Base-by-base conservation (phyloP, 2,888 invertebrate species). In the Syrista parreyssii region DNA sequence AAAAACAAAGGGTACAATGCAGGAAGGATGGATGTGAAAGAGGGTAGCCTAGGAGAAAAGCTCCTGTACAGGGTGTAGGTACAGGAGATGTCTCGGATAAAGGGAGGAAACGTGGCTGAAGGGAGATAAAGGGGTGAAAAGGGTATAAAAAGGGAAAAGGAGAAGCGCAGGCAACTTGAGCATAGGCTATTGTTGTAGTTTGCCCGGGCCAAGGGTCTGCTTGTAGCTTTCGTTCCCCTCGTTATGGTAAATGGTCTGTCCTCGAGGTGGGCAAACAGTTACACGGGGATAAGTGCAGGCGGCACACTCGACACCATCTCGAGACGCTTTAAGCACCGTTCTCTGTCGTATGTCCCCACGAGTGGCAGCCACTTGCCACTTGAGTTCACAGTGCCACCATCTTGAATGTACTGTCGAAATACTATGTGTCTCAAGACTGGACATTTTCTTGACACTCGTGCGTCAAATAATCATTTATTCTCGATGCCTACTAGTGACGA, bases 231-330 rank as follows among this genome's bases (percentile, higher is more conserved):
- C 85, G 84, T 86, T 88, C 85, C 83, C 85, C 90, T 89, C 89
- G 89, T 90, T 90, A 90, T 87, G 88, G 87, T 88, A 90, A 90
- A 90, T 89, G 89, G 88, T 86, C 86, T 85, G 87, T 87, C 86
- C 88, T 88, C 85, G 87, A 87, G 87, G 86, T 84, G 85, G 82
- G 86, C 87, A 90, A 90, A 90, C 88, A 89, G 87, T 88, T 84
- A 81, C 82, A 86, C 87, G 89, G 88, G 87, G 89, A 88, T 84
- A 86, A 88, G 87, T 85, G 85, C 84, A 85, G 84, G 82, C 82
- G 78, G 81, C 79, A 76, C 83, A 84, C 88, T 85, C 83, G 85
- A 84, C 84, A 82, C 80, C 84, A 85, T 85, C 89, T 89, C 86
- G 89, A 89, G 89, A 89, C 89, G 84, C 81, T 86, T 85, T 87